Conservation (phyloP, 2,113 vertebrate genomes). For the Amblyopsis rosae region DNA sequence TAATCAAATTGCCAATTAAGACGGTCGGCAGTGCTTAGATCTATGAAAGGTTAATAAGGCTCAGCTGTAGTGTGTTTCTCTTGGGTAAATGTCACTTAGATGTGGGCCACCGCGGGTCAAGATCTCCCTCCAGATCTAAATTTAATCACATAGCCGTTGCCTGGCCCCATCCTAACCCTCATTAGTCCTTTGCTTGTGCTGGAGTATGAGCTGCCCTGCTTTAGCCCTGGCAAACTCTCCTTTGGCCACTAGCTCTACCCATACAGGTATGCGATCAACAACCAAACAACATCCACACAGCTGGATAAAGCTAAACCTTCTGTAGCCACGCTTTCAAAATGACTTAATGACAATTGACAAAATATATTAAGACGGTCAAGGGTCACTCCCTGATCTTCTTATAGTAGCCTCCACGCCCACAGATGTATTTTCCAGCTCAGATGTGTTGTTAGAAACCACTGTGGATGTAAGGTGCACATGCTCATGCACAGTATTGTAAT, state of each 20-base stretch:
- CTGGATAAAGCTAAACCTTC: conserved; percentile 32
- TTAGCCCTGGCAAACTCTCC: conserved; percentile 46
- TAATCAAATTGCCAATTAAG: conserved; percentile 82
- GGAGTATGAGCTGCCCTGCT: conserved; percentile 69
- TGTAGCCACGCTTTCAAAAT: no score
- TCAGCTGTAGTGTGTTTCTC: conserved; percentile 78
- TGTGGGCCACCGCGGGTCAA: conserved; percentile 76
- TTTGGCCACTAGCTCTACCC: conserved; percentile 36
- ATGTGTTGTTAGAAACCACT: no score
- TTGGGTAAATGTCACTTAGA: conserved; percentile 84
- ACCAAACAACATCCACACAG: conserved; percentile 40
- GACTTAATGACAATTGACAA: no score
- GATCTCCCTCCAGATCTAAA: conserved; percentile 83
- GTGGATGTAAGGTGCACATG: no score
- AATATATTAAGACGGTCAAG: no score
- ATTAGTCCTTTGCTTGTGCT: conserved; percentile 77
- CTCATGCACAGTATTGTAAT: no score
- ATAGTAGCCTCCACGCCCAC: no score
- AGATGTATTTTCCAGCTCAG: no score
- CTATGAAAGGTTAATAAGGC: conserved; percentile 82
- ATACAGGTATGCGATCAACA: conserved; percentile 29
- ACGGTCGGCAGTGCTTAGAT: conserved; percentile 69
- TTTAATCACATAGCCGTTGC: conserved; percentile 78
- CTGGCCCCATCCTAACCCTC: conserved; percentile 78
- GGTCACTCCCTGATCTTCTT: no score